These are phyloP conservation scores for Metaphire vulgaris DNA, from an alignment of 1,140 invertebrate species.

Conservation along the genomic window DNA sequence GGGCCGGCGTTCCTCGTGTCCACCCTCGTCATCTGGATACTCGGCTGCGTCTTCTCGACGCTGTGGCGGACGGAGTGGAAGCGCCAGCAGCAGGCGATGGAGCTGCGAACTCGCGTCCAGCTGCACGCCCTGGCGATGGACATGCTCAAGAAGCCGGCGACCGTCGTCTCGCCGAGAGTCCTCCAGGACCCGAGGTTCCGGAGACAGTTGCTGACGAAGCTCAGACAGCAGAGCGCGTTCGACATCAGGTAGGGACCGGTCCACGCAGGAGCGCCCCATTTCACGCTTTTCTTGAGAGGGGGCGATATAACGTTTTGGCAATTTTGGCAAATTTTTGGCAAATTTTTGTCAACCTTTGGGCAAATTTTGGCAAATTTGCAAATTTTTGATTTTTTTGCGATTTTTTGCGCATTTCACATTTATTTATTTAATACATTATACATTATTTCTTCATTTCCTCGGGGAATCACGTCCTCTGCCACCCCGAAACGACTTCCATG, in stretches of 20 bases:
- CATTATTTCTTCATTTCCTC: no score
- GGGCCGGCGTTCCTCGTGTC: slow-evolving; percentile 20
- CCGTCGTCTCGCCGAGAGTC: slow-evolving; percentile 9
- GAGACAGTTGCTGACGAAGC: slow-evolving; percentile 24
- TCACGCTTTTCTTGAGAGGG: no score
- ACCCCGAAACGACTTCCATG: no score
- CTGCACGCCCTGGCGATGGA: slow-evolving; percentile 28
- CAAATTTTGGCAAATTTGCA: no score
- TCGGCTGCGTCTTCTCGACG: slow-evolving; percentile 21
- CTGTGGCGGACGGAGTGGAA: slow-evolving; percentile 25
- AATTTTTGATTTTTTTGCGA: no score
- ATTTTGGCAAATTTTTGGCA: no score
- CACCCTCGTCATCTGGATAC: slow-evolving; percentile 21
- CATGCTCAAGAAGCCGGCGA: slow-evolving; percentile 22
- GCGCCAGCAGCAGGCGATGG: slow-evolving; percentile 25
- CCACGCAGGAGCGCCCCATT: no score
- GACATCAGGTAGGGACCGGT: slow-evolving; percentile 19
- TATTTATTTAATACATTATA: no score
- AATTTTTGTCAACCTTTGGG: no score
- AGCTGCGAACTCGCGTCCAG: slow-evolving; percentile 19
- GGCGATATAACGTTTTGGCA: no score
- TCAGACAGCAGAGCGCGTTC: slow-evolving; percentile 16
- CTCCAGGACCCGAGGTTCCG: slow-evolving; percentile 19
- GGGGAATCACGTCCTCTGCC: no score
- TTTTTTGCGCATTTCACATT: no score